Base-by-base conservation (phyloP, 2,888 invertebrate species). In the Drosophila trichaetosa region DNA sequence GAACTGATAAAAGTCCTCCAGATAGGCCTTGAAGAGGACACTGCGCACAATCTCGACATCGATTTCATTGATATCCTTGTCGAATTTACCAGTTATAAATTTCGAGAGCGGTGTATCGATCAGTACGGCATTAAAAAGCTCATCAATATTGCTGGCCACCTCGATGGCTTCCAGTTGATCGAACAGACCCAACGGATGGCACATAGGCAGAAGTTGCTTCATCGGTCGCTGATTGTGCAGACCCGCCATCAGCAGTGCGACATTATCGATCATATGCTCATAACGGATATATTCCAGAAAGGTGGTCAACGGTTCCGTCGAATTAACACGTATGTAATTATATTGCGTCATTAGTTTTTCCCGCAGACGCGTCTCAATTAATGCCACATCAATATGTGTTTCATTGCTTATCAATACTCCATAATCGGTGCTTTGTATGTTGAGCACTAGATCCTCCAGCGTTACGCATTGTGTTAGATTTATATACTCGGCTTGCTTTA, bases 211-310 rank as follows among this genome's bases (percentile, higher is more conserved):
- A 79, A 99, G 94, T 93, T 99, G 99, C 31, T 97, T 97, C 91
- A 99, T 98, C 10, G 99, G 98, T 83, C 99, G 95, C 93, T 98
- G 99, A 93, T 99, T 99, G 61, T 99, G 94, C 52, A 99, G 98
- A 11, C 99, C 99, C 73, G 99, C 98, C 85, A 99, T 98, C 90
- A 99, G 94, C 75, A 99, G 93, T 85, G 99, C 98, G 65, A 99
- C 99, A 93, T 99, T 99, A 93, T 99, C 99, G 91, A 99, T 99
- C 99, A 99, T 99, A 93, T 99, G 99, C 92, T 98, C 98, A 95
- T 99, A 99, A 87, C 99, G 99, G 68, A 99, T 99, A 92, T 98
- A 99, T 93, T 99, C 99, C 89, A 99, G 94, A 93, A 99, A 99
- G 34, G 98, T 98, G 33, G 98, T 97, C 64, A 99, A 94, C 0